Evolutionary conservation across 1,140 invertebrate species (phyloP), one percentile per base, ranked within the genome.

Genomic region (Anastatus disparis): DNA sequence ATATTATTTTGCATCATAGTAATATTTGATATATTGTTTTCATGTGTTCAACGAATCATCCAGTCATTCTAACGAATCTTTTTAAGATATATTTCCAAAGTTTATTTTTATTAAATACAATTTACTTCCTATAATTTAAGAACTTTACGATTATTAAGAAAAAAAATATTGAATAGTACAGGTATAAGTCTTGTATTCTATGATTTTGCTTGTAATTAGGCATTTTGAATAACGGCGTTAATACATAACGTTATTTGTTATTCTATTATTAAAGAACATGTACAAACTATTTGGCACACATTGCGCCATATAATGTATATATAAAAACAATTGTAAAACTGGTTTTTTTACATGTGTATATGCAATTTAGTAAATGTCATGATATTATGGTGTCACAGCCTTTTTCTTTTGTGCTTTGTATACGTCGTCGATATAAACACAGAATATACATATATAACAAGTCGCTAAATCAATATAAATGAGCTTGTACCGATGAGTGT

Each of bases 301-400:
- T 46, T 65, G 55, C 24, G 53, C 20, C 53, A 38, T 63, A 56
- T 63, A 63, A 40, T 62, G 48, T 70, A 52, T 70, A 55, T 62
- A 63, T 70, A 55, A 63, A 58, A 53, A 62, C 17, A n/a, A n/a
- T n/a, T 63, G 52, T 64, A 70, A 71, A 71, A 59, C 40, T 59
- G 29, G 48, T 71, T 71, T 71, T 71, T 65, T 65, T 71, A 65
- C 35, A 46, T 35, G 46, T 64, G 26, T 58, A 58, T 70, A 58
- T 58, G 44, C 31, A 40, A 22, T 35, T 59, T 42, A 63, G 67
- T 70, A 62, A 69, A 52, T 70, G 38, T 63, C 59, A 44, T 44
- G 13, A 38, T n/a, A n/a, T 50, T 55, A 69, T 24, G 1, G 4
- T 53, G 15, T 52, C 31, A 59, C 42, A 62, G 31, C 55, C 38